Evolutionary conservation across 2,797 vertebrate genomes (phyloP).

Genomic region (Pangasius larnaudii): DNA sequence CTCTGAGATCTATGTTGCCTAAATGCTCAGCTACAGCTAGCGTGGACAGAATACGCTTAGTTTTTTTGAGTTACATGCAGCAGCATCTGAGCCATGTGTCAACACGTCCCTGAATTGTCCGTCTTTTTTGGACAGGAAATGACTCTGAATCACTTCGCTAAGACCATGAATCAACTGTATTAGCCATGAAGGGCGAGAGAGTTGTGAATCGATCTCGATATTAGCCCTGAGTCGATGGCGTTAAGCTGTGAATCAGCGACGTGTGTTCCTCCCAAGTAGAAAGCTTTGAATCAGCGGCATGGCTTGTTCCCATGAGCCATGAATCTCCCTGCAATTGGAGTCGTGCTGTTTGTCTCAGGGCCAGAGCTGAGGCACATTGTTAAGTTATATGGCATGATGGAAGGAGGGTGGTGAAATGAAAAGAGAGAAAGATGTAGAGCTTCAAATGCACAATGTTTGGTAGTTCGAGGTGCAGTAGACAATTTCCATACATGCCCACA

Average conservation of each 20-base stretch:
- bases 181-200: slow-evolving; percentile 62
- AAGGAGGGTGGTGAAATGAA: slow-evolving; percentile 24
- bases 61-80: neutral
- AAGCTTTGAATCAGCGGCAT: slow-evolving; percentile 56
- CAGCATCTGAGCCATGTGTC: neutral
- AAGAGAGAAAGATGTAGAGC: slow-evolving; percentile 28
- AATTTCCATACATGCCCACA: slow-evolving; percentile 47
- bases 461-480: slow-evolving; percentile 57
- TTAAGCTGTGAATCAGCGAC: slow-evolving; percentile 58
- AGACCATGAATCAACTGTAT: slow-evolving; percentile 56
- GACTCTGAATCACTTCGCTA: slow-evolving; percentile 51
- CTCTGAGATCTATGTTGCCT: slow-evolving; percentile 25
- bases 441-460: slow-evolving; percentile 39
- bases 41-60: neutral
- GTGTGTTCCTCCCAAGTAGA: slow-evolving; percentile 45
- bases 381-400: slow-evolving; percentile 66
- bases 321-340: slow-evolving; percentile 76
- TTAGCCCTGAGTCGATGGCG: slow-evolving; percentile 58
- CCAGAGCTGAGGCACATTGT: slow-evolving; percentile 56
- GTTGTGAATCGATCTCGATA: slow-evolving; percentile 55
- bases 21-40: slow-evolving; percentile 13
- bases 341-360: slow-evolving; percentile 70
- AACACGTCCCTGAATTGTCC: slow-evolving; percentile 16
- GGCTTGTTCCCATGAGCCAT: slow-evolving; percentile 62
- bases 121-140: slow-evolving; percentile 33